These are phyloP conservation scores for Podargus strigoides DNA, from an alignment of 2,797 vertebrate species.

Conservation along the genomic window DNA sequence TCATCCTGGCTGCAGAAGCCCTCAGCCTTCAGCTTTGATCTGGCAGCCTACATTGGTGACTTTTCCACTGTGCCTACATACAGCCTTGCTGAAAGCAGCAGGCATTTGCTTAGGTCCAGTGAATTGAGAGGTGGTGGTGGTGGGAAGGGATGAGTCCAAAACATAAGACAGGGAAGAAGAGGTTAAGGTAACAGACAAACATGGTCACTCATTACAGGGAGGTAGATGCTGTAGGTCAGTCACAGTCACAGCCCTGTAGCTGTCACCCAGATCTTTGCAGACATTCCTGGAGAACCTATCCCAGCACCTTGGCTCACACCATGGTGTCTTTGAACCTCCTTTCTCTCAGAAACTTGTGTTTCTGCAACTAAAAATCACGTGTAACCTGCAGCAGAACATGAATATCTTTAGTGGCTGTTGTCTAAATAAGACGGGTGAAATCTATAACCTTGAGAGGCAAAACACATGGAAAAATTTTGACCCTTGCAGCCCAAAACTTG, in stretches of 20 bases:
- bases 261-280: background rate
- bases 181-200: fast-evolving
- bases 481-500: background rate
- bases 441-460: background rate
- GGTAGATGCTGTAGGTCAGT: fast-evolving
- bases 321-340: fast-evolving
- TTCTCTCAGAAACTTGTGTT: background rate
- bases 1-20: background rate
- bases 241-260: fast-evolving
- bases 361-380: background rate
- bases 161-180: background rate
- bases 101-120: background rate
- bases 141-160: background rate
- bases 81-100: background rate
- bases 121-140: background rate
- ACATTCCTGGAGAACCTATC: background rate
- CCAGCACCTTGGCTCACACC: background rate
- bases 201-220: fast-evolving
- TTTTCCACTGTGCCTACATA: background rate
- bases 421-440: background rate
- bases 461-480: background rate
- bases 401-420: background rate
- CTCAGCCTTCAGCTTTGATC: background rate
- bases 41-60: fast-evolving
- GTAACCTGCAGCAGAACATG: background rate